Conservation (phyloP, 2,797 vertebrate genomes). For the Tapera naevia region DNA sequence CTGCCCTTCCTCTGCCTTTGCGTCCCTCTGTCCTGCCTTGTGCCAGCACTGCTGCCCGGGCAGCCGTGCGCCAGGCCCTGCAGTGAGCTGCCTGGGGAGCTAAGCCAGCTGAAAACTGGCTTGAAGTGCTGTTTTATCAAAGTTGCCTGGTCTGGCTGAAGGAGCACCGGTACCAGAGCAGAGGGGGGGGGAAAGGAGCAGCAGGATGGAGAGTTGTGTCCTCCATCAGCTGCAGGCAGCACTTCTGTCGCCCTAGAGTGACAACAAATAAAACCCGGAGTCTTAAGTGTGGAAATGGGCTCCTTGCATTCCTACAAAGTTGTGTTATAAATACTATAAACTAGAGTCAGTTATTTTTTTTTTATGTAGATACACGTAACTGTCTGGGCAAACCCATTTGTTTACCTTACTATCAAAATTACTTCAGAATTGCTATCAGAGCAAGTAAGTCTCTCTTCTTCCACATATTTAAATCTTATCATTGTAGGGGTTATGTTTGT, state of each 20-base stretch:
- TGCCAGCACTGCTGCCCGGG: background rate
- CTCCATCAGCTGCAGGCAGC: background rate
- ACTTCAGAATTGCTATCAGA: background rate
- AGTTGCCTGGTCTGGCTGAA: background rate
- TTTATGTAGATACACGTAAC: background rate
- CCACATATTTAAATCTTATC: background rate
- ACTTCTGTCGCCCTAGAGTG: background rate
- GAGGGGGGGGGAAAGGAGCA: background rate
- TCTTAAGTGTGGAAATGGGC: background rate
- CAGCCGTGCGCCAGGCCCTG: accelerated
- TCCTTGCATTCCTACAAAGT: background rate
- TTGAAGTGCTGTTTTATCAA: background rate
- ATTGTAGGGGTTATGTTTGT: background rate
- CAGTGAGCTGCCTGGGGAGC: background rate
- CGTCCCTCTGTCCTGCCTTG: background rate
- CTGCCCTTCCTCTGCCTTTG: background rate
- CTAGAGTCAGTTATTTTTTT: background rate
- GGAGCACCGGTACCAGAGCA: accelerated
- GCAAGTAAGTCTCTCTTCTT: background rate
- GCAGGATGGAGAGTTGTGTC: too few relatives aligned
- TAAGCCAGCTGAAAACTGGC: background rate
- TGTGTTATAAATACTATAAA: background rate
- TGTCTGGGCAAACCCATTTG: background rate
- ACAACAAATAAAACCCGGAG: background rate
- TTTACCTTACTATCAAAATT: background rate